Conservation (phyloP, 1,140 invertebrate genomes). For the Latrodectus geometricus region DNA sequence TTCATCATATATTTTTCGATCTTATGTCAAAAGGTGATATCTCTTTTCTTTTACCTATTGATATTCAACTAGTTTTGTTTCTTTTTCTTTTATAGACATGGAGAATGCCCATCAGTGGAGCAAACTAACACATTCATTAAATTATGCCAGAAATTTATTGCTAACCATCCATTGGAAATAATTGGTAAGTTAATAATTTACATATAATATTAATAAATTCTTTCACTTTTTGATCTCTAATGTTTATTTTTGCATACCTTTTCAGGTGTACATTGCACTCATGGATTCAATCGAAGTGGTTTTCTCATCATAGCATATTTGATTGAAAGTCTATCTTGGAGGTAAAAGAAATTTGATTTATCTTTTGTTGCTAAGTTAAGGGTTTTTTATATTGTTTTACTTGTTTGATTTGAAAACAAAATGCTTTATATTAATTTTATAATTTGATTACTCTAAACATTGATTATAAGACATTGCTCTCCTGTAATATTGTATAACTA, state of each 20-base stretch:
- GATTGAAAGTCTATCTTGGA: constrained; percentile 78
- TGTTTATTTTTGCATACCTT: constrained; percentile 58
- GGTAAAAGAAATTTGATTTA: constrained; percentile 66
- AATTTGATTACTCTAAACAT: background rate
- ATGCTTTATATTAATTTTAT: background rate
- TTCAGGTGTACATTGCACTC: constrained; percentile 93
- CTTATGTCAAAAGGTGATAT: too few relatives aligned
- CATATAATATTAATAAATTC: too few relatives aligned
- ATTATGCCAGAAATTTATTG: constrained; percentile 65
- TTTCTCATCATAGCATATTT: constrained; percentile 94
- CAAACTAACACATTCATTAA: constrained; percentile 67
- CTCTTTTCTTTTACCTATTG: too few relatives aligned
- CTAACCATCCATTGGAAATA: constrained; percentile 61
- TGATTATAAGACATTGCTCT: too few relatives aligned
- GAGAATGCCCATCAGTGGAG: constrained; percentile 66
- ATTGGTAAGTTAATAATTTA: constrained; percentile 60
- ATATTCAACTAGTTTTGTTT: background rate
- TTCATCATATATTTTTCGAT: too few relatives aligned
- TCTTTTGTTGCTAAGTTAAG: too few relatives aligned
- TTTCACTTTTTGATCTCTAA: background rate
- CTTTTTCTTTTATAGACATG: constrained; percentile 67
- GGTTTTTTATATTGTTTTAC: too few relatives aligned
- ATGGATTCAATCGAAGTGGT: constrained; percentile 97
- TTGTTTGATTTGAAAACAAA: background rate
- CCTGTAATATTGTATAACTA: too few relatives aligned